Conservation (phyloP, 2,113 vertebrate genomes). For the Microcebus murinus region DNA sequence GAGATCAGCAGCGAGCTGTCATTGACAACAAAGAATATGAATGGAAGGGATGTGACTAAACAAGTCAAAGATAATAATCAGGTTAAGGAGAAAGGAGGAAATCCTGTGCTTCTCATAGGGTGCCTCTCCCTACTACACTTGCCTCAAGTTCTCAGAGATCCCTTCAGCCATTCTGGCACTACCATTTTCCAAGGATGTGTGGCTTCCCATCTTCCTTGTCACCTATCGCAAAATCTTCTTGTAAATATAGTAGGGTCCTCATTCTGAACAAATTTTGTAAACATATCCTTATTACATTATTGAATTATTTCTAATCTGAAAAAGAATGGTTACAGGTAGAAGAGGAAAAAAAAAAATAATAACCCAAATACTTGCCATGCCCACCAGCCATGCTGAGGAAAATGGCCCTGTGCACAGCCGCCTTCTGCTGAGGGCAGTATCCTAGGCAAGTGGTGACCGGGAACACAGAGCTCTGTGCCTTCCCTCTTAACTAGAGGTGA, state of each 20-base stretch:
- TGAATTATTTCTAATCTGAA: not conserved
- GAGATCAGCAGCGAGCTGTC: not conserved
- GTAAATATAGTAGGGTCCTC: not conserved
- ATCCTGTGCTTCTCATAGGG: fast-evolving
- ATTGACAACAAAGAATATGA: not conserved
- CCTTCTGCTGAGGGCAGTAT: not conserved
- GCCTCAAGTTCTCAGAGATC: not conserved
- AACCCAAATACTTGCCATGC: not conserved
- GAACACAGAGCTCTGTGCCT: not conserved
- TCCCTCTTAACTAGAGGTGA: not conserved
- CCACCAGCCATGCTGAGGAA: not conserved
- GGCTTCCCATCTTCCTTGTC: not conserved
- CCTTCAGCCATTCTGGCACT: fast-evolving
- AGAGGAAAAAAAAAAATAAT: not conserved
- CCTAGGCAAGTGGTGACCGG: not conserved
- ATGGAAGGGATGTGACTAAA: not conserved
- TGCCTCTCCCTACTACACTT: fast-evolving
- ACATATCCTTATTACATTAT: not conserved
- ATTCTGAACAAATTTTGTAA: not conserved
- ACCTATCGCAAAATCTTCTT: not conserved
- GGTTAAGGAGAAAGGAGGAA: not conserved
- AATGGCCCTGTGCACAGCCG: not conserved
- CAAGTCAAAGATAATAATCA: not conserved
- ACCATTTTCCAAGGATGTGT: not conserved
- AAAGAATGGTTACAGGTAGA: not conserved